Percentiles rank a stretch among this genome's conserved stretches.
These are phyloP conservation scores for Willisornis vidua DNA, from an alignment of 2,113 vertebrate species.

Conservation along the genomic window DNA sequence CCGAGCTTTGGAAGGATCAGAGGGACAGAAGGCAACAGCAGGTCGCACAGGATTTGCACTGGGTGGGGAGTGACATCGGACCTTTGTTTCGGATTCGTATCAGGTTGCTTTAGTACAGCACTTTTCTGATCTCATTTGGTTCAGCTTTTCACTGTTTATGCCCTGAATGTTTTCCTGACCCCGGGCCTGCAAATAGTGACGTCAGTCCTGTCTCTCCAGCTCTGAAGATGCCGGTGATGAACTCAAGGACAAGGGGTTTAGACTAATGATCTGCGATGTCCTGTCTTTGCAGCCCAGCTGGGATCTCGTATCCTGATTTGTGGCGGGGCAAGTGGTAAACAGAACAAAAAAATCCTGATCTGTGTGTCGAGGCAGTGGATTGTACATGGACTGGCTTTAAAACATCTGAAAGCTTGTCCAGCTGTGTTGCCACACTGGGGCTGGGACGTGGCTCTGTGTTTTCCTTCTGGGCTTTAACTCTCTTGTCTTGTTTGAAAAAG, in stretches of 20 bases:
- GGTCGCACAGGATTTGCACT: not conserved
- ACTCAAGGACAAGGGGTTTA: not conserved
- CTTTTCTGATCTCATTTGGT: not conserved
- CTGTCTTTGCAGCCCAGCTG: not conserved
- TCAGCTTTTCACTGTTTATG: fast-evolving
- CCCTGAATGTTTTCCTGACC: not conserved
- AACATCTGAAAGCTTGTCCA: not conserved
- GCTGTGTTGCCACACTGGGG: not conserved
- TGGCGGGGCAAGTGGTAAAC: not conserved
- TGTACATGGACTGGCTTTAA: not conserved
- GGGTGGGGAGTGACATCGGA: not conserved
- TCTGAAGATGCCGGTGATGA: not conserved
- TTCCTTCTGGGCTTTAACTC: not conserved
- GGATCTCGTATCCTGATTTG: fast-evolving
- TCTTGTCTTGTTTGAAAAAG: not conserved
- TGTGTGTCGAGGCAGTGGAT: fast-evolving
- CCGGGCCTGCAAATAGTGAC: not conserved
- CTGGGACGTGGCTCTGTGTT: fast-evolving
- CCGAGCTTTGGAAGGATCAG: not conserved
- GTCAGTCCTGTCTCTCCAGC: not conserved
- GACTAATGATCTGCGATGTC: not conserved
- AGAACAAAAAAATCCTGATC: not conserved
- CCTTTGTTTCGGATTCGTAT: not conserved
- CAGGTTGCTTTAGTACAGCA: not conserved
- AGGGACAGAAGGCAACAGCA: not conserved